Conservation (phyloP, 2,113 vertebrate species). For the Aegithalos caudatus region DNA sequence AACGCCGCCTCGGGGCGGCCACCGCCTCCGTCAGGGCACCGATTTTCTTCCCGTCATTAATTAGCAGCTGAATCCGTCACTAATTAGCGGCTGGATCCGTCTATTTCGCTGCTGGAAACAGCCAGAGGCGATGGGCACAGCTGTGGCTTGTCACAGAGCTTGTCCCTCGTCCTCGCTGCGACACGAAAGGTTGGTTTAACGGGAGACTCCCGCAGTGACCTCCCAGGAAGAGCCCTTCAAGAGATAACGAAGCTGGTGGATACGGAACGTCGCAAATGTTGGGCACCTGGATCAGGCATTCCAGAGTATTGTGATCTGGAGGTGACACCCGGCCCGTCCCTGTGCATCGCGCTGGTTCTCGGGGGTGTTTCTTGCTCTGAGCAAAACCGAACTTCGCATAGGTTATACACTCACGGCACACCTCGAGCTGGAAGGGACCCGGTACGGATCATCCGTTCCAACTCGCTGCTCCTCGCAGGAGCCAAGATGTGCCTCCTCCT, state of each 20-base stretch:
- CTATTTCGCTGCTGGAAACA: background rate
- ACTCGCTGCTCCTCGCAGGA: background rate
- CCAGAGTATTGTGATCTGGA: too few species aligned
- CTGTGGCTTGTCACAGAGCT: background rate
- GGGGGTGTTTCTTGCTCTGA: background rate
- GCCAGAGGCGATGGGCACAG: background rate
- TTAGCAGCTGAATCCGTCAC: background rate
- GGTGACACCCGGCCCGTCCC: too few species aligned
- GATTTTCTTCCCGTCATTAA: background rate
- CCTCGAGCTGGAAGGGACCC: background rate
- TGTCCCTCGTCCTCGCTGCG: accelerated
- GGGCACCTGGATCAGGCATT: background rate
- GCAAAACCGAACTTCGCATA: background rate
- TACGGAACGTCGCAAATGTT: accelerated
- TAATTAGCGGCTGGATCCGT: background rate
- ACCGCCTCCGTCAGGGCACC: background rate
- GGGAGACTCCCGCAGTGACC: background rate
- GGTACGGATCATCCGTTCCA: accelerated
- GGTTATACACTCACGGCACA: background rate
- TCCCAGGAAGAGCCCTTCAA: background rate
- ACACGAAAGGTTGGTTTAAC: background rate
- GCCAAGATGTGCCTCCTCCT: background rate
- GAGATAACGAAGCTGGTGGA: background rate
- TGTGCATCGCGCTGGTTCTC: accelerated
- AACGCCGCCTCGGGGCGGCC: background rate